Evolutionary conservation across 2,113 vertebrate species (phyloP).

Genomic region (Hoplias malabaricus): DNA sequence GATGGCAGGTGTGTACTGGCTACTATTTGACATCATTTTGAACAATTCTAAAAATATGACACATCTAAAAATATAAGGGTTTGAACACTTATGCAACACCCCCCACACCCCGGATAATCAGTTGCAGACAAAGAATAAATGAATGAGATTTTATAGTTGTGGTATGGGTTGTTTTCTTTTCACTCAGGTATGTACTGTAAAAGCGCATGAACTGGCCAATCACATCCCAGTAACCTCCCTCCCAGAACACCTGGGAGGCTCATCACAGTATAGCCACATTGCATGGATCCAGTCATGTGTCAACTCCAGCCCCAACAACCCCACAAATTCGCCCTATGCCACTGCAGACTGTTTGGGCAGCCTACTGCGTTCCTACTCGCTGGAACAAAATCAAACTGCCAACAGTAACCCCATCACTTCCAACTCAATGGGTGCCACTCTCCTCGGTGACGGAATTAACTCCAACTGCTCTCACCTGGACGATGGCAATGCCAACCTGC

Average conservation of each 20-base stretch:
- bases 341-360: constrained; percentile 76
- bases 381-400: constrained; percentile 64
- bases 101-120: too few species aligned
- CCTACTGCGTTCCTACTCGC: constrained; percentile 75
- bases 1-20: too few species aligned
- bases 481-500: constrained; percentile 77
- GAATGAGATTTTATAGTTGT: too few species aligned
- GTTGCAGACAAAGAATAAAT: too few species aligned
- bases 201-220: constrained; percentile 74
- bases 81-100: too few species aligned
- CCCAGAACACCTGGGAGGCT: constrained; percentile 78
- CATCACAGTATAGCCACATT: constrained; percentile 77
- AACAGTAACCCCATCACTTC: constrained; percentile 58
- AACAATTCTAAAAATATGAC: too few species aligned
- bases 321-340: constrained; percentile 55
- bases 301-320: constrained; percentile 65
- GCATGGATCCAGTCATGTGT: constrained; percentile 83
- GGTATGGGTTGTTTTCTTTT: neutral
- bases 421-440: constrained; percentile 35
- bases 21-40: too few species aligned
- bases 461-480: constrained; percentile 70
- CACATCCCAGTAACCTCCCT: constrained; percentile 79
- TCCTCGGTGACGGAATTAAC: constrained; percentile 58
- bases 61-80: too few species aligned
- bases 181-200: constrained; percentile 77